Evolutionary conservation across 2,888 invertebrate species (phyloP), one percentile per base, ranked within the genome.

Genomic region (Phalangium opilio): DNA sequence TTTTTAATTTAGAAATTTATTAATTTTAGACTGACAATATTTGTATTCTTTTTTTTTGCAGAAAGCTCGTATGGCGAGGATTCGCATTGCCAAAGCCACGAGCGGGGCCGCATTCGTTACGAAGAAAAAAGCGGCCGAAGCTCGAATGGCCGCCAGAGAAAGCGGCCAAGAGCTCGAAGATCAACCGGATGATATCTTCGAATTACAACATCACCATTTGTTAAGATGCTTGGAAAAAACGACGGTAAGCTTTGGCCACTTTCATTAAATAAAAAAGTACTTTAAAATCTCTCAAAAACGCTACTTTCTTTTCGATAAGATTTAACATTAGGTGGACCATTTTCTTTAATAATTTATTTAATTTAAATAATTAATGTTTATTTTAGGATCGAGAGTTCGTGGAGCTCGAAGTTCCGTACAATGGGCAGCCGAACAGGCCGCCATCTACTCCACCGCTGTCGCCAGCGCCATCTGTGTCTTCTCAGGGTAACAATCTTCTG

Each of bases 61-160:
- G 98, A 96, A 96, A 87, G 96, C 98, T 32, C 81, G 98, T 50
- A 75, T 96, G 67, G 95, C 96, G 27, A 80, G 98, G 53, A 98
- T 98, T 63, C 82, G 93, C 52, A 95, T 98, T 67, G 96, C 96
- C 47, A 99, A 98, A 69, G 96, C 96, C 46, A 96, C 96, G 2
- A 93, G 91, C n/a, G 95, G 98, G 4, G 96, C 95, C 3, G 96
- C 96, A 2, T 93, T 98, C 69, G 90, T 96, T 57, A 86, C 81
- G 65, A 95, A 95, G 74, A 98, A 98, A 77, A 95, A 95, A 67
- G 93, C 95, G 1, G 91, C 91, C 1, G 96, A 98, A 65, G 93
- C 91, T 1, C 75, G 93, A 42, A 74, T 95, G 61, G 89, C 89
- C 45, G 57, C 53, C 19, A 83, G 85, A 70, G 59, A 65, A 62